Evolutionary conservation across 2,797 vertebrate species (phyloP).

Genomic region (Gadopsis bispinosus): DNA sequence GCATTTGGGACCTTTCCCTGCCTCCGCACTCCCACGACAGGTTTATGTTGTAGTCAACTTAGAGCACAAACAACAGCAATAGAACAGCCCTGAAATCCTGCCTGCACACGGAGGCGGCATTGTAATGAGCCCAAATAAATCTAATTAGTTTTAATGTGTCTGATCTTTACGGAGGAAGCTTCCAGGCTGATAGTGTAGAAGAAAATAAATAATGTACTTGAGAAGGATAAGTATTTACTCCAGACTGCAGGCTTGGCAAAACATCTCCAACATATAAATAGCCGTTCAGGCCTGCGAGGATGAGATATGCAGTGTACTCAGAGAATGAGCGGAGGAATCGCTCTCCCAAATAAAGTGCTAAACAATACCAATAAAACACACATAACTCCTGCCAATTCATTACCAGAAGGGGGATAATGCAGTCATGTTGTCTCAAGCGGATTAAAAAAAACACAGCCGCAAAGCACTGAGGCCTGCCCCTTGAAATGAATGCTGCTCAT

Average conservation of each 20-base stretch:
- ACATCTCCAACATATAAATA: slow-evolving; percentile 55
- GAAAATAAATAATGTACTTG: slow-evolving; percentile 64
- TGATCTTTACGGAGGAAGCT: slow-evolving; percentile 75
- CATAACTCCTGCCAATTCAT: slow-evolving; percentile 68
- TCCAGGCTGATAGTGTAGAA: slow-evolving; percentile 51
- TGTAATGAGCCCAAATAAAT: slow-evolving; percentile 78
- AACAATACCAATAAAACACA: slow-evolving; percentile 72
- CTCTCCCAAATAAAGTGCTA: slow-evolving; percentile 53
- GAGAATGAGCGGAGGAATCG: slow-evolving; percentile 42
- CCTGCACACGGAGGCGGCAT: slow-evolving; percentile 20
- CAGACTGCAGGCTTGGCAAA: slow-evolving; percentile 67
- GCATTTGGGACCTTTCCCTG: no score
- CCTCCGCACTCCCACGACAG: background rate
- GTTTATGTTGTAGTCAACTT: slow-evolving; percentile 34
- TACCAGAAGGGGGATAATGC: slow-evolving; percentile 59
- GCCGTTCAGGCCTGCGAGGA: slow-evolving; percentile 57
- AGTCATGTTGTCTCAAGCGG: slow-evolving; percentile 50
- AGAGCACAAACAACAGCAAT: slow-evolving; percentile 24
- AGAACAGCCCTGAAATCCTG: slow-evolving; percentile 40
- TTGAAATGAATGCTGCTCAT: slow-evolving; percentile 65
- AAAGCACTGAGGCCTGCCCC: slow-evolving; percentile 38
- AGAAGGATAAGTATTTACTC: slow-evolving; percentile 58
- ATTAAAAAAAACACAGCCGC: slow-evolving; percentile 39
- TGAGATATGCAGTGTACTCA: slow-evolving; percentile 63
- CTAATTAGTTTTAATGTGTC: slow-evolving; percentile 77